Conservation (phyloP, 1,140 invertebrate genomes). For the Megalonaias nervosa region DNA sequence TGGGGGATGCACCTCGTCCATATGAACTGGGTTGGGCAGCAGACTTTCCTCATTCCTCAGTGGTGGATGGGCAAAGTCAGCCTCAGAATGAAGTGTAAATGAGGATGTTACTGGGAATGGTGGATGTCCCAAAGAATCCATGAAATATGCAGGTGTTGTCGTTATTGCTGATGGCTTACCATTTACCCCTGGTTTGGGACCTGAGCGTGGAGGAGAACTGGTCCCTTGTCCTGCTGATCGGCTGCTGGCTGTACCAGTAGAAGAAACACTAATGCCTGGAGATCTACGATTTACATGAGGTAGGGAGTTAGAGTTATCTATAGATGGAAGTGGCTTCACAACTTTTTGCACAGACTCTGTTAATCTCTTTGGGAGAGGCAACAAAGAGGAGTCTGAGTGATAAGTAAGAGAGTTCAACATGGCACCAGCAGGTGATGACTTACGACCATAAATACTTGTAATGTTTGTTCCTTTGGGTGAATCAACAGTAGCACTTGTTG, state of each 20-base stretch:
- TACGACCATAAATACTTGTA: constrained; percentile 4
- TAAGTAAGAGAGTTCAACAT: constrained; percentile 23
- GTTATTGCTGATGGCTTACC: constrained; percentile 2
- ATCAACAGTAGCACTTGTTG: constrained; percentile 20
- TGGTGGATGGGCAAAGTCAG: too few species aligned
- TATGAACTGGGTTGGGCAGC: background rate
- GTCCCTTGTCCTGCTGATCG: background rate
- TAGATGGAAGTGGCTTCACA: constrained; percentile 21
- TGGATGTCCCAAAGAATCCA: background rate
- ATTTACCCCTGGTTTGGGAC: constrained; percentile 9
- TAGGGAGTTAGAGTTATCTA: constrained; percentile 21
- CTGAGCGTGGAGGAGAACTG: background rate
- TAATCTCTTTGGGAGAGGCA: constrained; percentile 32
- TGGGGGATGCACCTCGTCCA: background rate
- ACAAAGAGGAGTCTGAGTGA: constrained; percentile 26
- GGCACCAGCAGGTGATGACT: constrained; percentile 24
- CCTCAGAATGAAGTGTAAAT: background rate
- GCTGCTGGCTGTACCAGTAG: constrained; percentile 7
- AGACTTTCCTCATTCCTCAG: constrained; percentile 5
- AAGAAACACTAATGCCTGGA: constrained; percentile 23
- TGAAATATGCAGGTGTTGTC: constrained; percentile 9
- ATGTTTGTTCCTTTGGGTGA: constrained; percentile 12
- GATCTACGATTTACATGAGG: constrained; percentile 34
- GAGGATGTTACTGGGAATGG: background rate
- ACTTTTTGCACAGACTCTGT: constrained; percentile 37